Conservation (phyloP, 1,140 invertebrate genomes). For the Drosophila ercepeae region DNA sequence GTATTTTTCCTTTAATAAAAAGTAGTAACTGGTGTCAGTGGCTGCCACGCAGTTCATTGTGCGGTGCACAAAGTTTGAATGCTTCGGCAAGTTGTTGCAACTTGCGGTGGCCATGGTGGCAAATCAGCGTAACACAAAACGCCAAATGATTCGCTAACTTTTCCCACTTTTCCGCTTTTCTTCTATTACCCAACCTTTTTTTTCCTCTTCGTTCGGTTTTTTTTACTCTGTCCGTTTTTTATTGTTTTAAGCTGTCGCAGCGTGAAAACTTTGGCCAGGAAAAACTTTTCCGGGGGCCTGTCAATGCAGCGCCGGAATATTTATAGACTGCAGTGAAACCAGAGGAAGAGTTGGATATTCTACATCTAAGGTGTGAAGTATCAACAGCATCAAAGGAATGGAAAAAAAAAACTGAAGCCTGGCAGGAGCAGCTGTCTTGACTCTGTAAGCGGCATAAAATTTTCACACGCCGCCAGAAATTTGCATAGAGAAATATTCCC, state of each 20-base stretch:
- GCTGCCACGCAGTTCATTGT: conserved; percentile 38
- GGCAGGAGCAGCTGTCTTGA: conserved; percentile 54
- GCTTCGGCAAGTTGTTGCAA: conserved; percentile 38
- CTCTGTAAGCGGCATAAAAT: conserved; percentile 32
- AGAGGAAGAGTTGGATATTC: background rate
- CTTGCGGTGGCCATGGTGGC: conserved; percentile 24
- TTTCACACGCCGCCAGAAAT: conserved; percentile 63
- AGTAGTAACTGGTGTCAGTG: background rate
- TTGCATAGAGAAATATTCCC: conserved; percentile 48
- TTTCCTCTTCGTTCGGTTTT: too few relatives aligned
- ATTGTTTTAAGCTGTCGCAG: conserved; percentile 66
- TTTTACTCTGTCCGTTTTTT: conserved; percentile 26
- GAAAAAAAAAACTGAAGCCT: background rate
- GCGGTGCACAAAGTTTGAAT: conserved; percentile 23
- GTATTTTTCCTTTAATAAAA: background rate
- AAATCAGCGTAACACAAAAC: conserved; percentile 48
- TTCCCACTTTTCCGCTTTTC: conserved; percentile 7
- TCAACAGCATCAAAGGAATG: conserved; percentile 21
- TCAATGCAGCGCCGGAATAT: conserved; percentile 65
- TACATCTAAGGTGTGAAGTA: conserved; percentile 13
- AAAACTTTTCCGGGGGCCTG: conserved; percentile 50
- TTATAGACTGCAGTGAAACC: conserved; percentile 55
- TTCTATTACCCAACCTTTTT: background rate
- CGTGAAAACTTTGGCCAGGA: conserved; percentile 41
- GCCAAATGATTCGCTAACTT: conserved; percentile 49